Base-by-base conservation (phyloP, 2,797 vertebrate species). In the Cygnus olor region DNA sequence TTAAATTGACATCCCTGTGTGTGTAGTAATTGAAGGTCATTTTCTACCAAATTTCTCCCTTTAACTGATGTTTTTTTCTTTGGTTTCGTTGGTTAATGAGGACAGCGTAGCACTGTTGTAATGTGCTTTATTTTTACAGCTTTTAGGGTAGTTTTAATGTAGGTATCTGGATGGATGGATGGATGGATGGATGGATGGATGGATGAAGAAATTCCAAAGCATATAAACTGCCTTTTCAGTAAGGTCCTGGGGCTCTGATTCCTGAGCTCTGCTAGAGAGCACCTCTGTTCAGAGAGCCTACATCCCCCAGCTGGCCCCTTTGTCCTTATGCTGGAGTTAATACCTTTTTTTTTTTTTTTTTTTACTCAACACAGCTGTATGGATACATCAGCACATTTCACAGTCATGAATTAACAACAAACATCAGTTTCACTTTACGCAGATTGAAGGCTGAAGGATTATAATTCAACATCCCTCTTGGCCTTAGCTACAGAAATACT, bases 1-100 rank as follows among this genome's bases (percentile, higher is more conserved):
- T 91, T 93, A 95, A 94, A 95, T 90, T 95, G 88, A 71, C 82
- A 94, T 61, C 88, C 82, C 80, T 76, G 85, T 93, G 90, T 94
- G 73, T 68, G 15, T 69, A 82, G 88, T 88, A 96, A 94, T 88
- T 93, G 83, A 92, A 94, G 80, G 86, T 93, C 86, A 82, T 94
- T 85, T 87, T 82, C 68, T 90, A 64, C 85, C 64, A 78, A 84
- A 44, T 82, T 95, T 94, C 51, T 85, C 47, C 70, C 30, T 76
- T 77, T 79, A 85, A 49, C 60, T 86, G 77, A 53, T 42, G 27
- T 84, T 87, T 96, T 53, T 81, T 87, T 66, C 54, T 87, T 93
- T 28, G 0, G 5, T 88, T 90, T 93, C 91, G 32, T 51, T 74
- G 25, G 85, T 74, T 86, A 63, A 57, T 78, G 53, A 87, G 61